Evolutionary conservation across 2,888 invertebrate species (phyloP).

Genomic region (Acronicta leporina): DNA sequence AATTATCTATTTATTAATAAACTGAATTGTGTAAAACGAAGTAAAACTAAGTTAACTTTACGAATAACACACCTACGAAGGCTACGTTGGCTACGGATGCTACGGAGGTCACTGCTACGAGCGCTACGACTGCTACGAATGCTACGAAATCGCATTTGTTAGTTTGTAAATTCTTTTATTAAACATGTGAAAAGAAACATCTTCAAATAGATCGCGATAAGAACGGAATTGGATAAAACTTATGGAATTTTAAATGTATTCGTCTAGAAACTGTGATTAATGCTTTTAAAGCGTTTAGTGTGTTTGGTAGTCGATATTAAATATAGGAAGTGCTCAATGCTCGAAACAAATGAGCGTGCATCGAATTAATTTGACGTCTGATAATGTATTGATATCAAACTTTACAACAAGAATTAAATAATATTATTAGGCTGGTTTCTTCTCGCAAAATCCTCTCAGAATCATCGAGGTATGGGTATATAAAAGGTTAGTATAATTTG

Average conservation of each 20-base stretch:
- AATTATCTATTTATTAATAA: no score
- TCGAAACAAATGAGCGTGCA: not conserved
- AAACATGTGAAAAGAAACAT: not conserved
- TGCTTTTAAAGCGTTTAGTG: constrained; percentile 19
- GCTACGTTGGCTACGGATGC: not conserved
- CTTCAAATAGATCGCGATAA: constrained; percentile 31
- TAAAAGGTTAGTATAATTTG: no score
- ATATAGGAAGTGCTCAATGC: constrained; percentile 10
- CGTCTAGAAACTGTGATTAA: constrained; percentile 29
- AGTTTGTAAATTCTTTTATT: not conserved
- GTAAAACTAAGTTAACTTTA: not conserved
- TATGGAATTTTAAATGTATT: constrained; percentile 23
- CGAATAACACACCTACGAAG: not conserved
- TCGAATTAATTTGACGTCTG: not conserved
- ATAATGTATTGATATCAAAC: no score
- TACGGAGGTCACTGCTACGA: not conserved
- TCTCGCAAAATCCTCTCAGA: no score
- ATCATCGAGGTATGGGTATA: no score
- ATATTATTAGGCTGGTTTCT: no score
- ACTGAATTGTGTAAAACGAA: no score
- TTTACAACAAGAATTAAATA: no score
- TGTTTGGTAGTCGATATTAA: constrained; percentile 16
- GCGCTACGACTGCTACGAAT: not conserved
- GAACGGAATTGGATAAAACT: constrained; percentile 28
- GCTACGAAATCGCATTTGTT: no score